Base-by-base conservation (phyloP, 2,113 vertebrate genomes). In the Turnix velox region DNA sequence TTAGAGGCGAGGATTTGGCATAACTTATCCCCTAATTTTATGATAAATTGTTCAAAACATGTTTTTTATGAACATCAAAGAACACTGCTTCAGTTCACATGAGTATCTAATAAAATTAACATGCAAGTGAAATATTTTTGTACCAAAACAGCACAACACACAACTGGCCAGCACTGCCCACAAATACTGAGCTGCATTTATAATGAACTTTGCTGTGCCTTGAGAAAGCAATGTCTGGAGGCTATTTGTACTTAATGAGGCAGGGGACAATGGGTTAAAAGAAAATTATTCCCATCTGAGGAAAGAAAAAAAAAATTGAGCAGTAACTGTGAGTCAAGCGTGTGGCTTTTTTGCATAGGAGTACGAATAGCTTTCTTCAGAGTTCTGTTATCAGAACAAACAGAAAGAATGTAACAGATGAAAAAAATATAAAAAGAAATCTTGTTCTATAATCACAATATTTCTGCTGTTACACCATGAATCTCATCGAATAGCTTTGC, bases 31-130 rank as follows among this genome's bases (percentile, higher is more conserved):
- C 82, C 28, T 48, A 69, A 79, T 92, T 94, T 91, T n/a, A 90
- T 19, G 58, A 48, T 72, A 84, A 91, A 79, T 49, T 95, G 66
- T 75, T 90, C 63, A 88, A 97, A 96, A 76, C 66, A 84, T 62
- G 86, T 86, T 92, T 93, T 84, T 28, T 92, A 66, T 93, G 59
- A 92, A 96, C 43, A 96, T 82, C 66, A 96, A 95, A 96, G 63
- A 68, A 86, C 68, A 84, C 40, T 31, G 49, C 54, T 76, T 93
- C 51, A 52, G 87, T 97, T 97, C 97, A 88, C 62, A 85, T 69
- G 96, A 96, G 93, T 97, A 92, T 83, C 87, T 95, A 96, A 93
- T 83, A 92, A 94, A 85, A 49, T 97, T 96, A 74, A 94, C 82
- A 92, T 80, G 67, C 51, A 69, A 96, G 54, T 80, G 91, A 94